Base-by-base conservation (phyloP, 2,888 invertebrate species). In the Yponomeuta plumbellus region DNA sequence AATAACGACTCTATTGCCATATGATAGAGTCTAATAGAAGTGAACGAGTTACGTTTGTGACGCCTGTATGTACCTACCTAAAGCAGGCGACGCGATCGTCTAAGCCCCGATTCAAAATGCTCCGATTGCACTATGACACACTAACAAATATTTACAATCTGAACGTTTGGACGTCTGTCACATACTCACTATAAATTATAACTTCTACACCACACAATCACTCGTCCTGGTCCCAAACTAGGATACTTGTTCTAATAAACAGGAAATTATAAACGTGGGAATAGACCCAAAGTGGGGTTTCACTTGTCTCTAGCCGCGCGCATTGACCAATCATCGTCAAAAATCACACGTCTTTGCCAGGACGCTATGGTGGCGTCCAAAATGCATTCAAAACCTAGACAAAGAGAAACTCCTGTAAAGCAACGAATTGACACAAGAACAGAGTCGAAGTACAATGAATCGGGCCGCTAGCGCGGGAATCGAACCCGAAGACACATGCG, bases 401-500 rank as follows among this genome's bases (percentile, higher is more conserved):
- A 6, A 61, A 61, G 26, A 22, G 4, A 20, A 23, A 61, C 13
- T 13, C 22, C 11, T 23, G 17, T 6, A 61, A 20, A 17, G 11
- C 13, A 26, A 26, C 61, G 11, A 61, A 61, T 26, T 23, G 61
- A 61, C 21, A 58, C 61, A 26, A 61, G 13, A 57, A n/a, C 21
- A 8, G 17, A n/a, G n/a, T 20, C 22, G 21, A 20, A 21, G 21
- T 8, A 22, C 58, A 23, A 21, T 34, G 61, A 61, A 61, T 61
- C 61, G 58, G 65, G 70, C 74, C 74, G 76, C 72, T 74, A 34
- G 34, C 74, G 74, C 74, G 75, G 78, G 83, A 81, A 80, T 84
- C 83, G 83, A 84, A 84, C 81, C 44, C 77, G 79, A 82, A 83
- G 85, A 85, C 85, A 85, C 84, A 83, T 81, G 81, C 80, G 83